Evolutionary conservation across 2,888 invertebrate species (phyloP).

Genomic region (Podotricha telesiphe): DNA sequence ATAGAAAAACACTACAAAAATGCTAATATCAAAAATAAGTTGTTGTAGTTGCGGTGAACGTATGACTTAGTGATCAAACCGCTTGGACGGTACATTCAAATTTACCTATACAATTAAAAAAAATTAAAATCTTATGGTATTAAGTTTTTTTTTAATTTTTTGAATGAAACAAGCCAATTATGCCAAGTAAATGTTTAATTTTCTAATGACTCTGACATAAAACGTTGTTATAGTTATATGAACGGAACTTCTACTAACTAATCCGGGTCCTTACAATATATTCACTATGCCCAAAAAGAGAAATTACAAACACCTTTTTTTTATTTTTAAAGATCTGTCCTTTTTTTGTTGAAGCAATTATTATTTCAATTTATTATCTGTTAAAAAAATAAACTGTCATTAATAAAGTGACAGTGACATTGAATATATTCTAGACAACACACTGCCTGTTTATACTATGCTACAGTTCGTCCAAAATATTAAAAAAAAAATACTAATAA

Average conservation of each 20-base stretch:
- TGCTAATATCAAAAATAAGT: too few species aligned
- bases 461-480: conserved; percentile 16
- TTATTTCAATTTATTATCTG: not conserved
- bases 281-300: not conserved
- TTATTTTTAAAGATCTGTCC: not conserved
- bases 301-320: not conserved
- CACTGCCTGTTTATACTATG: conserved; percentile 15
- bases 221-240: not conserved
- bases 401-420: too few species aligned
- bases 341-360: not conserved
- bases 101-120: too few species aligned
- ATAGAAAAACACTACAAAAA: too few species aligned
- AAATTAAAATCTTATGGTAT: too few species aligned
- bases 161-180: too few species aligned
- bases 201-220: too few species aligned
- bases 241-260: not conserved
- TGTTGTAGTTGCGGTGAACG: too few species aligned
- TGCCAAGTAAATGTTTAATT: too few species aligned
- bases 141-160: too few species aligned
- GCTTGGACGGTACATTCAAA: too few species aligned
- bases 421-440: not conserved
- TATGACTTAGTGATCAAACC: too few species aligned
- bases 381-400: not conserved
- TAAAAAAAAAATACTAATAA: not conserved
- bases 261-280: not conserved